Conservation (phyloP, 2,113 vertebrate species). For the Mesoclemmys tuberculata region DNA sequence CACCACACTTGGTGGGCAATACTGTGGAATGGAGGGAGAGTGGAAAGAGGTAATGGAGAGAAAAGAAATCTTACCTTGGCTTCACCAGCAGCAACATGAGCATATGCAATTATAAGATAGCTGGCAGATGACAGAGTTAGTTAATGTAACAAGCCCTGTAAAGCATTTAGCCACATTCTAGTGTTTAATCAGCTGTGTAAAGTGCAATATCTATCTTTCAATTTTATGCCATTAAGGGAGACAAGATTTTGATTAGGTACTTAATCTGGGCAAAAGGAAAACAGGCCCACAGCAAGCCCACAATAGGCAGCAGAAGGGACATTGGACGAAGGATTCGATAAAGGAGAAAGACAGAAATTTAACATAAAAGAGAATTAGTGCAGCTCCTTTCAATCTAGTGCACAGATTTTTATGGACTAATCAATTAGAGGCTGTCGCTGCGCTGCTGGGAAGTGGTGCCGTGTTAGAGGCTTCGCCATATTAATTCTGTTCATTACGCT, state of each 20-base stretch:
- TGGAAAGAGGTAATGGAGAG: slow-evolving; percentile 43
- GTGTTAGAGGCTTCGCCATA: slow-evolving; percentile 83
- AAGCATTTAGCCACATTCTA: slow-evolving; percentile 86
- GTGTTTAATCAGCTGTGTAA: slow-evolving; percentile 97
- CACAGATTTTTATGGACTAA: slow-evolving; percentile 88
- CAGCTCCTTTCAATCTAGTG: slow-evolving; percentile 88
- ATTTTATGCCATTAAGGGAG: slow-evolving; percentile 94
- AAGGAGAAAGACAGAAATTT: slow-evolving; percentile 88
- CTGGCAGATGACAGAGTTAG: slow-evolving; percentile 87
- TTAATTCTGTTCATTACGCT: slow-evolving; percentile 86
- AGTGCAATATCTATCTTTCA: slow-evolving; percentile 96
- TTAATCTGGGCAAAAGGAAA: slow-evolving; percentile 90
- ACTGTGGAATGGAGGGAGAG: background rate
- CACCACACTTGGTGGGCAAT: background rate
- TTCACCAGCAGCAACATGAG: slow-evolving; percentile 75
- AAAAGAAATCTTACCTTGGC: slow-evolving; percentile 68
- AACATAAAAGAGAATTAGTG: slow-evolving; percentile 91
- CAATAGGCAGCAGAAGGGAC: slow-evolving; percentile 83
- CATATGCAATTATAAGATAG: slow-evolving; percentile 85
- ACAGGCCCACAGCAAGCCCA: slow-evolving; percentile 85
- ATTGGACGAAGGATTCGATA: slow-evolving; percentile 84
- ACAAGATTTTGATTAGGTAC: slow-evolving; percentile 96
- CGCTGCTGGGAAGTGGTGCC: slow-evolving; percentile 83
- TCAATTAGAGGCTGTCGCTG: slow-evolving; percentile 86
- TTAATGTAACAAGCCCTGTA: slow-evolving; percentile 90